A percentile compares a stretch with the other conserved stretches of the same genome.
Conservation (phyloP, 2,113 vertebrate species). For the Dipodomys spectabilis region DNA sequence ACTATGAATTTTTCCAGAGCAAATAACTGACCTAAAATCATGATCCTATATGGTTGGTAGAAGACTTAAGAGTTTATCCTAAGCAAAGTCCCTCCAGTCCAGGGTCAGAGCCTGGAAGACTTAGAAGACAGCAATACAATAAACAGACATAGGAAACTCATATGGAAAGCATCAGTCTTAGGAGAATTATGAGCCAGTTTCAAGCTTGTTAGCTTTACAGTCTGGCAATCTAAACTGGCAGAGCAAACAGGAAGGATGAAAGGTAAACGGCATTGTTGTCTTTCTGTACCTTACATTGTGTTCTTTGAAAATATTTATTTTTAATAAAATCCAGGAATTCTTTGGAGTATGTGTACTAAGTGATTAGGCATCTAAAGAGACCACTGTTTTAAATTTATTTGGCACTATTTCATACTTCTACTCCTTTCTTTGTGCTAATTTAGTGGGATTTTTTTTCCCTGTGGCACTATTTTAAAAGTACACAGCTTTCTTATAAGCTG, state of each 20-base stretch:
- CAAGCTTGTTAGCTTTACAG: not conserved
- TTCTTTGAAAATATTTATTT: conserved; percentile 33
- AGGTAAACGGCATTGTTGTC: not conserved
- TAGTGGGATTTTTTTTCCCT: not conserved
- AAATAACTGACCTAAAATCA: not conserved
- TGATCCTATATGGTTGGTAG: not conserved
- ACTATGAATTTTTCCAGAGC: not conserved
- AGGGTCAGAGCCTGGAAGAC: not conserved
- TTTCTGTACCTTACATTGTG: not conserved
- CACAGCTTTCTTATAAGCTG: not conserved
- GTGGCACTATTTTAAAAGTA: not conserved
- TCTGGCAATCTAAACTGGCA: not conserved
- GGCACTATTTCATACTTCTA: not conserved
- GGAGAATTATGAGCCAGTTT: not conserved
- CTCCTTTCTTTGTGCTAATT: not conserved
- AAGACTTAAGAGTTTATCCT: not conserved
- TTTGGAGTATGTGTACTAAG: not conserved
- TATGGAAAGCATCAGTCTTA: not conserved
- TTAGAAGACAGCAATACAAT: not conserved
- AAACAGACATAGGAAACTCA: not conserved
- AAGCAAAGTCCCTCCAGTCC: not conserved
- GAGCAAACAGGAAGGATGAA: not conserved
- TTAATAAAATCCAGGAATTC: not conserved
- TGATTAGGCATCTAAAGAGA: not conserved
- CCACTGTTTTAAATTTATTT: not conserved